Evolutionary conservation across 1,140 invertebrate species (phyloP), one percentile per base, ranked within the genome.

Genomic region (Aradophagus sp.): DNA sequence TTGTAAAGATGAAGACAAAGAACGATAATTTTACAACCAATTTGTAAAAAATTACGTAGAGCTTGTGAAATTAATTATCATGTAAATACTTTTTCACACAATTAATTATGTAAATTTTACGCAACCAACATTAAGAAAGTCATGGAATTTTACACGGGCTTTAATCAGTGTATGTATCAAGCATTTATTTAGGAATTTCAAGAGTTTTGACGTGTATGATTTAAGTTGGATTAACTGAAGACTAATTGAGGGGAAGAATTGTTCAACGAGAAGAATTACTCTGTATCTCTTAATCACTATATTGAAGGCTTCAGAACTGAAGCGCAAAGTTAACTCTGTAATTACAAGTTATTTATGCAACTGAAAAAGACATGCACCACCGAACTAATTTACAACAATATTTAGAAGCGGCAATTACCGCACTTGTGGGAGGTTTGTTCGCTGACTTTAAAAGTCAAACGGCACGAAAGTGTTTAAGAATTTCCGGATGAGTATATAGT

Each of bases 171-270:
- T 31, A n/a, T 48, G 20, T 47, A 48, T 26, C 39, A 47, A 44
- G 48, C 47, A 59, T 41, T 38, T 39, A 59, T 47, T 39, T 34
- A 20, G 35, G 39, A 59, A 32, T 13, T 39, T 32, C 55, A 41
- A 44, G 12, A 44, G 42, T 47, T 59, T 47, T 23, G 35, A 39
- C 34, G 48, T 59, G 26, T 36, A 59, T 59, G 47, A 35, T 59
- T 44, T 31, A 36, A 35, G 12, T 17, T 6, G 42, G 42, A 48
- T 59, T 59, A 39, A 38, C 23, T 31, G 8, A 19, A 47, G 42
- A 59, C 48, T n/a, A n/a, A 59, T 47, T 44, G 41, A 59, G 39
- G 8, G 4, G 32, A 47, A 58, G 32, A 58, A 38, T 44, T 20
- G 39, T 39, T 19, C 27, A 39, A 27, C 36, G 34, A 50, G 23